These are phyloP conservation scores for Calosoma granatense DNA, from an alignment of 1,140 invertebrate species.

Conservation along the genomic window DNA sequence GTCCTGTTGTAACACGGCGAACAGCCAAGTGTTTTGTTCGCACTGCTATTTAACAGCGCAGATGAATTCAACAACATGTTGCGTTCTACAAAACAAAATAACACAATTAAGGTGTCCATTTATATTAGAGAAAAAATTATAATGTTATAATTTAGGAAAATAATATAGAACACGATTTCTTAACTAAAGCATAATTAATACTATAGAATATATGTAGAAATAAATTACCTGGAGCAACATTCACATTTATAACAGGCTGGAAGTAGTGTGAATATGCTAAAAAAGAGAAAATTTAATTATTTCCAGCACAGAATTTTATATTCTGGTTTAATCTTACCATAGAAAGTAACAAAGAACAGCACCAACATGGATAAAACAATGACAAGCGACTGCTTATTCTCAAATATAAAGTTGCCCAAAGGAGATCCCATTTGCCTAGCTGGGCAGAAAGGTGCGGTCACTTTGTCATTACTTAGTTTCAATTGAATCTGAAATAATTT, in stretches of 20 bases:
- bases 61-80: background rate
- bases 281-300: conserved; percentile 17
- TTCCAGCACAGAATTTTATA: background rate
- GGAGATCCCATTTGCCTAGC: conserved; percentile 10
- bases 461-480: conserved; percentile 2
- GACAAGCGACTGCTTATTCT: conserved; percentile 10
- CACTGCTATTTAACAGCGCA: background rate
- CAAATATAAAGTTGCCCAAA: conserved; percentile 8
- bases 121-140: no score
- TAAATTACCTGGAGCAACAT: conserved; percentile 18
- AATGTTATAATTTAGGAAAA: no score
- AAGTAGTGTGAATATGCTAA: conserved; percentile 27
- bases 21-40: background rate
- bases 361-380: conserved; percentile 23
- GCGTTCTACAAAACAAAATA: no score
- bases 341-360: conserved; percentile 28
- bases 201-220: no score
- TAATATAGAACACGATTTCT: no score
- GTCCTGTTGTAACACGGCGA: background rate
- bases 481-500: background rate
- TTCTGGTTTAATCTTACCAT: conserved; percentile 22
- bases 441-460: background rate
- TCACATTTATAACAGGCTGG: conserved; percentile 29
- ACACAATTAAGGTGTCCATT: no score
- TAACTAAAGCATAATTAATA: no score